Base-by-base conservation (phyloP, 2,888 invertebrate genomes). In the Ophioninae sp. region DNA sequence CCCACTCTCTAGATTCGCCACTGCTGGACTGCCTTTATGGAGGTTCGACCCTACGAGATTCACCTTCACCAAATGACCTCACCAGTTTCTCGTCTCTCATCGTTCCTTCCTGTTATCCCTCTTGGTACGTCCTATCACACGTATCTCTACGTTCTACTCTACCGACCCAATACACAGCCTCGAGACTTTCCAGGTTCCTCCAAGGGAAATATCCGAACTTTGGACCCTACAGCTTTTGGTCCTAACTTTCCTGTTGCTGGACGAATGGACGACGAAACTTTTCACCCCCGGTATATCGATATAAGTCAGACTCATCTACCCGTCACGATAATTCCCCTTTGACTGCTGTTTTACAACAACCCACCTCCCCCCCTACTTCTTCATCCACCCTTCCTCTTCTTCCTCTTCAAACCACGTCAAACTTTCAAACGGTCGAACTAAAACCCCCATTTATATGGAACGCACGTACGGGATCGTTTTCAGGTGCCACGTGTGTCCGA, bases 291-390 rank as follows among this genome's bases (percentile, higher is more conserved):
- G 71, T 79, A 75, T 82, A 79, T 82, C 82, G 79, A 82, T 82
- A 82, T 82, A 82, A 79, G 79, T 82, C 82, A 79, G 79, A 59
- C 79, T 82, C 79, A 75, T 75, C 79, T 79, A 79, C 69, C 69
- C 82, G 79, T 82, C 82, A 82, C 82, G 79, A 82, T 82, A 82
- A 82, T 82, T 79, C 79, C 75, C 79, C 82, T 82, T 82, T 79
- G 81, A 78, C 72, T 73, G 75, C 79, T 79, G 79, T 82, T 82
- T 75, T 75, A 51, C 51, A 51, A 6, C 17, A 17, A 13, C 51
- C 2, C 17, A 13, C 51, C 6, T 51, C 17, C 6, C 51, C 17
- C 17, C 51, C 13, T 58, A 5, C 37, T 20, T 56, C 51, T 1
- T 0, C 39, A n/a, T 67, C 44, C 23, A 10, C 17, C 73, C 59